Base-by-base conservation (phyloP, 1,140 invertebrate genomes). In the Ceratosolen solmsi region DNA sequence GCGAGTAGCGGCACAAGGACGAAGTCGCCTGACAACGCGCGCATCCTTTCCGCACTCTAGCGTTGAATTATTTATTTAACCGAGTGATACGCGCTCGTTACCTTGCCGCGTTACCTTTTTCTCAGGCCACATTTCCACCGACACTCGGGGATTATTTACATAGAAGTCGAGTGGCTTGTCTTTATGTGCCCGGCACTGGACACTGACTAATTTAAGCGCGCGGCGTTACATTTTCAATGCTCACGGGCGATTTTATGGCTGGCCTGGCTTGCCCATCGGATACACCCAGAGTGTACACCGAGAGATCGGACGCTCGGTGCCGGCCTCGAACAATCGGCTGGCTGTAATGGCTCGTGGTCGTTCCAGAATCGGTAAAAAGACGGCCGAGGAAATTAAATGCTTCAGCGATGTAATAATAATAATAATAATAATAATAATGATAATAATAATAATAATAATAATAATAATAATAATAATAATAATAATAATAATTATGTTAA, bases 11-110 rank as follows among this genome's bases (percentile, higher is more conserved):
- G 22, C n/a, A n/a, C n/a, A n/a, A n/a, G n/a, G 36, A 17, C 71
- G 68, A 30, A 70, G 71, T 54, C 71, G 58, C 38, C 63, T 20
- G 58, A 33, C 56, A 11, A 9, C 27, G 41, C 58, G 1, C 38
- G 33, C 9, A 70, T 27, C 51, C 76, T 56, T 58, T 58, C n/a
- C 65, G 68, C 60, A 25, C 20, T 2, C 9, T 38, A 30, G 7
- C 51, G 56, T 49, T 82, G 73, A 82, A 82, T 82, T 58, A 82
- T 82, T 82, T 76, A 82, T 76, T 58, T 65, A 49, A 56, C 68
- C 41, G 20, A 82, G 80, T 82, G 73, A 68, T 33, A 74, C 73
- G 73, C 36, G 56, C n/a, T 56, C 79, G 41, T 4, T 36, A 7
- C 36, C n/a, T 17, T n/a, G 9, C 56, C 0, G 11, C n/a, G 25